phyloP scores from a whole-genome alignment of 2,797 vertebrate species.

The Heteromormyrus szaboi region DNA sequence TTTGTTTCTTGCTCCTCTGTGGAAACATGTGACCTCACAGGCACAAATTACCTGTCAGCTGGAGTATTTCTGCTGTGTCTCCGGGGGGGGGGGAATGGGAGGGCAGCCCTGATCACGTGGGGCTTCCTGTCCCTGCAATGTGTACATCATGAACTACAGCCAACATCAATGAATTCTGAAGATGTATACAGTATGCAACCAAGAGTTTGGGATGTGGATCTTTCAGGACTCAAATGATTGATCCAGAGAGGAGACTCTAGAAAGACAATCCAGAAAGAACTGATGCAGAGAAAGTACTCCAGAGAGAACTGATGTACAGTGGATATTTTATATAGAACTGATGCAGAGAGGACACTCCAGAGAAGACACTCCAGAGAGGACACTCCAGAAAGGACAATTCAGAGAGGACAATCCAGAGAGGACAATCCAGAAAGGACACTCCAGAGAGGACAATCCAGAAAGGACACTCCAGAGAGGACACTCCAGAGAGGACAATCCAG shows the following conservation, averaged over 20 bases:
- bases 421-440: no score
- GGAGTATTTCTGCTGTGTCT: background rate
- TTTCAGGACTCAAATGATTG: background rate
- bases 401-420: background rate
- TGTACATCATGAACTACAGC: background rate
- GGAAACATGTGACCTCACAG: background rate
- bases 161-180: background rate
- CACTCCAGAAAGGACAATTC: no score
- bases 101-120: background rate
- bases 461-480: no score
- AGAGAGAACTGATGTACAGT: background rate
- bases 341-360: background rate
- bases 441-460: no score
- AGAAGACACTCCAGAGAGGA: no score
- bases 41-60: conserved; percentile 15
- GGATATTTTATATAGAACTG: background rate
- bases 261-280: background rate
- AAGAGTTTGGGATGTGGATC: background rate
- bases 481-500: no score
- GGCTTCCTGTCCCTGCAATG: background rate
- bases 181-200: background rate
- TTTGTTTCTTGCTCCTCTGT: background rate
- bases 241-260: background rate
- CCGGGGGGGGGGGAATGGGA: background rate
- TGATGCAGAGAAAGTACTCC: background rate